phyloP scores from a whole-genome alignment of 2,888 invertebrate genomes.

The Mycalesis mineus region DNA sequence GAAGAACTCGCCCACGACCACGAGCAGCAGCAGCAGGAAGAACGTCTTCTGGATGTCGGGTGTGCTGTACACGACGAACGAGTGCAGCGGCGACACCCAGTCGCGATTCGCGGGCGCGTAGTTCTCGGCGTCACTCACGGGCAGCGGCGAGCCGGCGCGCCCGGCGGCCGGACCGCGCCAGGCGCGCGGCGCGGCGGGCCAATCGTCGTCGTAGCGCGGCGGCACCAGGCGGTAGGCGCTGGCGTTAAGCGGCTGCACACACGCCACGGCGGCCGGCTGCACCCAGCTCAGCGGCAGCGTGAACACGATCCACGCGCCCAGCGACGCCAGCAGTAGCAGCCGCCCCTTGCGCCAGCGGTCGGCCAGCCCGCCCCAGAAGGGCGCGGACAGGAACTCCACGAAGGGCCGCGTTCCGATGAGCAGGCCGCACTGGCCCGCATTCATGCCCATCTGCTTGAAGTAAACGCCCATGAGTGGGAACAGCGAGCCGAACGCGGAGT shows the following conservation, averaged over 20 bases:
- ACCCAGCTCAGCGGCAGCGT: slow-evolving; percentile 97
- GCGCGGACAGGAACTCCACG: slow-evolving; percentile 97
- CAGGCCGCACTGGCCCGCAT: slow-evolving; percentile 95
- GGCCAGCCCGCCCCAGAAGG: slow-evolving; percentile 98
- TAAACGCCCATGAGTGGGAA: slow-evolving; percentile 99
- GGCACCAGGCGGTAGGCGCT: slow-evolving; percentile 81
- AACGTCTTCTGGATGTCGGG: slow-evolving; percentile 96
- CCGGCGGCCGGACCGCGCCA: slow-evolving; percentile 48
- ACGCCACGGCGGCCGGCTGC: slow-evolving; percentile 94
- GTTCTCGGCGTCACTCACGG: slow-evolving; percentile 86
- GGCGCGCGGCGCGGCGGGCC: slow-evolving; percentile 41
- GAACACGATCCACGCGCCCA: slow-evolving; percentile 97
- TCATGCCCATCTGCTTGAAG: slow-evolving; percentile 99
- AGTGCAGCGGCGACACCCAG: slow-evolving; percentile 94
- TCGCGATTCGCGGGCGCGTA: slow-evolving; percentile 84
- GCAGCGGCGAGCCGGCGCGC: slow-evolving; percentile 81
- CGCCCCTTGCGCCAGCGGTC: slow-evolving; percentile 93
- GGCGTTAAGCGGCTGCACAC: slow-evolving; percentile 79
- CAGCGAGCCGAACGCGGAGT: slow-evolving; percentile 98
- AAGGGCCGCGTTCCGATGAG: slow-evolving; percentile 97
- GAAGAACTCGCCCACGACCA: slow-evolving; percentile 98
- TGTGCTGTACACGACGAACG: slow-evolving; percentile 93
- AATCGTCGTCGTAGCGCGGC: slow-evolving; percentile 70
- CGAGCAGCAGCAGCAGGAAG: slow-evolving; percentile 93
- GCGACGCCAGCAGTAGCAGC: slow-evolving; percentile 90